phyloP scores from a whole-genome alignment of 1,140 invertebrate species.

The Gryllus bimaculatus region DNA sequence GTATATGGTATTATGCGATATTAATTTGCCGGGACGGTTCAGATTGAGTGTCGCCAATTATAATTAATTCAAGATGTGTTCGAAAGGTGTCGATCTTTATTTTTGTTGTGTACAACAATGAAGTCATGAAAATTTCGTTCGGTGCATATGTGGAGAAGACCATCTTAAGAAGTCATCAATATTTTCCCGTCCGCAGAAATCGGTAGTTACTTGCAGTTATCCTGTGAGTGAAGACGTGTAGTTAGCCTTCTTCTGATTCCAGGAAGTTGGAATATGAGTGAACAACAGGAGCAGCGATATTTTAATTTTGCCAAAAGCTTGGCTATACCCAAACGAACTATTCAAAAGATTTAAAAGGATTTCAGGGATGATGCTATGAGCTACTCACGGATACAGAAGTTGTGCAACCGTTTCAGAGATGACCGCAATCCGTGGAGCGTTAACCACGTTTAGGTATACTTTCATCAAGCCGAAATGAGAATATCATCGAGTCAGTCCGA shows the following conservation, averaged over 20 bases:
- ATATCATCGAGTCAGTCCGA: constrained; percentile 23
- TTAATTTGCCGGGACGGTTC: no score
- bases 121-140: no score
- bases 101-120: no score
- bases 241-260: background rate
- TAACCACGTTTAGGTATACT: constrained; percentile 22
- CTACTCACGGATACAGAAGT: constrained; percentile 26
- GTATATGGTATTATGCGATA: no score
- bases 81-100: no score
- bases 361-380: constrained; percentile 24
- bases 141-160: no score
- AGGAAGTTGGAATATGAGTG: background rate
- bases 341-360: constrained; percentile 24
- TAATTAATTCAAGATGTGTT: no score
- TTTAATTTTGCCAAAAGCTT: constrained; percentile 22
- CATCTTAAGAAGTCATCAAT: no score
- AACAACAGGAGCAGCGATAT: constrained; percentile 17
- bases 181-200: no score
- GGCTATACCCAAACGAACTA: constrained; percentile 22
- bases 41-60: no score
- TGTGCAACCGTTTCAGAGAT: constrained; percentile 27
- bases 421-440: constrained; percentile 25
- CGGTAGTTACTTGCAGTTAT: background rate
- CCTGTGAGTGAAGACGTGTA: background rate
- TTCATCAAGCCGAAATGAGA: constrained; percentile 26